Conservation (phyloP, 1,140 invertebrate species). For the Drosophila baimaii region DNA sequence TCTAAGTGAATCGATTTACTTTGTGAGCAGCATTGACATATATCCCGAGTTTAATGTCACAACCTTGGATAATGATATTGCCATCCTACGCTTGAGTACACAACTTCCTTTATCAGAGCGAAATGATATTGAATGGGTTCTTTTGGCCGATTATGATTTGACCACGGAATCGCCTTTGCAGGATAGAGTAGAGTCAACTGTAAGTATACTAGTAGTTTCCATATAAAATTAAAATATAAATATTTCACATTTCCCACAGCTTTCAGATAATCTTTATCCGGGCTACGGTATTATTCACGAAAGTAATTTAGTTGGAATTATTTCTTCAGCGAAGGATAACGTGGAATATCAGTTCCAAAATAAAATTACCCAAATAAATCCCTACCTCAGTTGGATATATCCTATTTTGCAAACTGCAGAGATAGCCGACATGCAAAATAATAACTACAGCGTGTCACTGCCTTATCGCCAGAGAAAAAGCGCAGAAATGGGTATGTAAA, state of each 20-base stretch:
- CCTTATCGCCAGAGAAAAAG: slow-evolving; percentile 41
- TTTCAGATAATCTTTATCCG: slow-evolving; percentile 9
- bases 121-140: slow-evolving; percentile 38
- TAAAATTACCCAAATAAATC: slow-evolving; percentile 17
- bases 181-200: slow-evolving; percentile 3
- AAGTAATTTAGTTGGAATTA: slow-evolving; percentile 40
- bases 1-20: slow-evolving; percentile 9
- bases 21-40: slow-evolving; percentile 13
- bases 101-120: slow-evolving; percentile 33
- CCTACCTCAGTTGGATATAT: slow-evolving; percentile 46
- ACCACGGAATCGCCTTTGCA: slow-evolving; percentile 6
- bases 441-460: slow-evolving; percentile 30
- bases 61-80: slow-evolving; percentile 33
- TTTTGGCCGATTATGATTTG: slow-evolving; percentile 25
- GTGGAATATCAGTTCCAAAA: not conserved
- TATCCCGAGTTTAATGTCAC: slow-evolving; percentile 24
- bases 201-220: slow-evolving; percentile 14
- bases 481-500: slow-evolving; percentile 29
- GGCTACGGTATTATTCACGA: slow-evolving; percentile 33
- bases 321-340: slow-evolving; percentile 6
- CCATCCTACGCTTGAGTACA: slow-evolving; percentile 18
- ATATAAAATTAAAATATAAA: not conserved
- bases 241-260: not conserved
- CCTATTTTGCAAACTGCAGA: slow-evolving; percentile 37
- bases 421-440: slow-evolving; percentile 22